Evolutionary conservation across 2,113 vertebrate species (phyloP).

Genomic region (Cyrtonyx montezumae): DNA sequence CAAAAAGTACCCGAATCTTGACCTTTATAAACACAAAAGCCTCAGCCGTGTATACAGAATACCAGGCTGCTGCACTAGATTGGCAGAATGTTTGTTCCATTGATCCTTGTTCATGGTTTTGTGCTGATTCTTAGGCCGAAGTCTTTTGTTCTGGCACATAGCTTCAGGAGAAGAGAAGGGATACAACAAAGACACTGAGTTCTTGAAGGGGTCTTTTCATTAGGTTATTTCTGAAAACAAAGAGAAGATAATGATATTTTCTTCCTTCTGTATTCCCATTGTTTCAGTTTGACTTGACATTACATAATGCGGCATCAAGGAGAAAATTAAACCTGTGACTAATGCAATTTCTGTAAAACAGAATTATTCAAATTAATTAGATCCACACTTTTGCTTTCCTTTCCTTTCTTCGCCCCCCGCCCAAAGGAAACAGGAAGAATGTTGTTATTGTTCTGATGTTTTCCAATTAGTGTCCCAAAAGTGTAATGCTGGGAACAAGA

Average conservation of each 20-base stretch:
- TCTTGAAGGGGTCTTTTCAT: constrained; percentile 30
- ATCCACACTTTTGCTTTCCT: background rate
- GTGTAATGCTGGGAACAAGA: background rate
- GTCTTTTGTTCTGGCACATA: background rate
- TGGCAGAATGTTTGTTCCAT: background rate
- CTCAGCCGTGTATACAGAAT: background rate
- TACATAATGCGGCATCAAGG: background rate
- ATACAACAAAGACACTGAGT: background rate
- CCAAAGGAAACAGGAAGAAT: background rate
- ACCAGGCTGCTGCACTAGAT: background rate
- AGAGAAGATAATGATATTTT: constrained; percentile 14
- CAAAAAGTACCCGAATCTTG: background rate
- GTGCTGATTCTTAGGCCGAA: background rate
- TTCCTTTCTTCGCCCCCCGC: background rate
- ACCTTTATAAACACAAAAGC: background rate
- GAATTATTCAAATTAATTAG: background rate
- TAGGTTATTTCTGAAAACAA: constrained; percentile 29
- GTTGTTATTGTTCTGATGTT: background rate
- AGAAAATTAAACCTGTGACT: background rate
- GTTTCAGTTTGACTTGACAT: background rate
- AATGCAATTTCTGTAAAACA: background rate
- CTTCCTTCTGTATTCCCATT: background rate
- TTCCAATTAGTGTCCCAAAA: background rate
- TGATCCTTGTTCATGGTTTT: background rate
- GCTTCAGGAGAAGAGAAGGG: background rate